Evolutionary conservation across 2,113 vertebrate species (phyloP), one percentile per base, ranked within the genome.

Genomic region (Macrotis lagotis): DNA sequence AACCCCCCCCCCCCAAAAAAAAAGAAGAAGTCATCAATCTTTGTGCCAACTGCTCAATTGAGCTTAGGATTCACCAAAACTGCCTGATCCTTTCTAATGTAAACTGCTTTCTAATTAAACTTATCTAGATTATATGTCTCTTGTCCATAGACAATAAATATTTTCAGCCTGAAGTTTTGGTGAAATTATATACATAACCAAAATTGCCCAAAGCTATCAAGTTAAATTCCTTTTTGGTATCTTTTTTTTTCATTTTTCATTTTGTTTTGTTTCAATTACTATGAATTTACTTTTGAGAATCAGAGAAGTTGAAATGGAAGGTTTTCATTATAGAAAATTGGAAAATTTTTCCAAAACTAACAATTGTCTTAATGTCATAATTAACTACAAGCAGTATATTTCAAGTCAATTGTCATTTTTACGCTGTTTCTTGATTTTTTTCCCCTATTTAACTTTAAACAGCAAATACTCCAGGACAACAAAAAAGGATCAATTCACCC

Each of bases 351-450:
- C 6, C 16, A 22, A 83, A 66, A 83, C 16, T 12, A 50, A 90
- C 8, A 48, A 90, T 90, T 19, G 48, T n/a, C 49, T 37, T 24
- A 0, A 0, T 0, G 8, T 3, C 28, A 25, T 26, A 4, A 0
- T 8, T 12, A 0, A 1, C 1, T 0, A 14, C 10, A 12, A 19
- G 6, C 0, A 3, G 3, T 0, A 24, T 10, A 48, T 10, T 10
- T 50, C 26, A 37, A 10, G 1, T 3, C 0, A n/a, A 8, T 8
- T 16, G 2, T 8, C 7, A 25, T 2, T 50, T 51, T 66, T 31
- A 22, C 37, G 8, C 44, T 44, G 16, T 83, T 83, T 83, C 19
- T 19, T 53, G 25, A 53, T 53, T 24, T 22, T 22, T 74, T n/a
- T 22, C 3, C 3, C 24, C 66, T 83, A 44, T 83, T 83, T 83